Conservation (phyloP, 2,888 invertebrate species). For the Iselma pallidipennis region DNA sequence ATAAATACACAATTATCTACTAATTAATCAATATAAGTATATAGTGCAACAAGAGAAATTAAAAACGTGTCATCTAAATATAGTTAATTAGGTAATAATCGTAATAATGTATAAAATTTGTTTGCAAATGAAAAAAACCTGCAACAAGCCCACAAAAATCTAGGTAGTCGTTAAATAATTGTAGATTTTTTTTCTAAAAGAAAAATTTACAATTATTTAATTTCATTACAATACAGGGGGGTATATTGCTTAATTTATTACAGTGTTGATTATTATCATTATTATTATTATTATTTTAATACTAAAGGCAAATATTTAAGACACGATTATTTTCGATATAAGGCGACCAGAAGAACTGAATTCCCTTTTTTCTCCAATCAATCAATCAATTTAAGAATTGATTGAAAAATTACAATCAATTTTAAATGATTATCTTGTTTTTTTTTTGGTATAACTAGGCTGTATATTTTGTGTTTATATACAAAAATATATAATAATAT, state of each 20-base stretch:
- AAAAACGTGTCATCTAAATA: conserved; percentile 38
- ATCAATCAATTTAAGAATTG: conserved; percentile 22
- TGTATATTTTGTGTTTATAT: conserved; percentile 49
- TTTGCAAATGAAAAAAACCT: too few species aligned
- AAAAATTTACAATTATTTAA: conserved; percentile 1
- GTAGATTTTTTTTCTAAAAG: conserved; percentile 1
- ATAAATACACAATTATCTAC: conserved; percentile 40
- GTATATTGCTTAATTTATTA: conserved; percentile 46
- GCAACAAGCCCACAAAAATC: conserved; percentile 34
- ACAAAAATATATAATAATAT: conserved; percentile 47
- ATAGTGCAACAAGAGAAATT: conserved; percentile 45
- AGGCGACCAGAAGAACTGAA: conserved; percentile 24
- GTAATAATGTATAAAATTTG: too few species aligned
- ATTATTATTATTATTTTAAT: conserved; percentile 32
- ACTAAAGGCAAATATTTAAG: conserved; percentile 40
- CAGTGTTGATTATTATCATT: too few species aligned
- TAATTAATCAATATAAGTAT: conserved; percentile 36
- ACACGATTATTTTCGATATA: conserved; percentile 22
- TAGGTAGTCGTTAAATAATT: conserved; percentile 25
- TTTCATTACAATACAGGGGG: conserved; percentile 20
- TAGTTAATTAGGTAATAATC: too few species aligned
- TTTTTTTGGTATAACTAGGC: conserved; percentile 57
- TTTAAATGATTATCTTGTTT: too few species aligned
- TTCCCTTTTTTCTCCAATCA: conserved; percentile 27
- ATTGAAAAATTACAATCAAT: conserved; percentile 29